A percentile compares a stretch with the other conserved stretches of the same genome.
Evolutionary conservation across 2,797 vertebrate genomes (phyloP).

Genomic region (Alosa sapidissima): DNA sequence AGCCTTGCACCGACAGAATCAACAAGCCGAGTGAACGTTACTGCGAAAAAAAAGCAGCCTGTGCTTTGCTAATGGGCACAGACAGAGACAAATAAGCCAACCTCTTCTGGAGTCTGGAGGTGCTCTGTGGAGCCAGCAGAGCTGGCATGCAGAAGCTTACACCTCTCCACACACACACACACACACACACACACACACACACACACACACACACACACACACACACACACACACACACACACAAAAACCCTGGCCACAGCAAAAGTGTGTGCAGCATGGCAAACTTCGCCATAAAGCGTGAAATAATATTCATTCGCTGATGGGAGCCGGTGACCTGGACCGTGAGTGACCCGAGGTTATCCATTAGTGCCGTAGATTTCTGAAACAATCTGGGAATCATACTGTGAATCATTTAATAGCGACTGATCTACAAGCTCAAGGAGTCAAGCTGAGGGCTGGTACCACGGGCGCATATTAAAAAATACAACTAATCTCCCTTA

Average conservation of each 20-base stretch:
- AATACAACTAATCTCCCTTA: conserved; percentile 14
- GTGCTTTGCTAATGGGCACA: neutral
- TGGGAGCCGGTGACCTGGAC: conserved; percentile 13
- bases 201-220: conserved; percentile 13
- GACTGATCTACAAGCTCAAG: conserved; percentile 20
- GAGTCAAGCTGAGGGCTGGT: conserved; percentile 4
- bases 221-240: neutral
- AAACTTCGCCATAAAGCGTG: neutral
- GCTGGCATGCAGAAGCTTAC: conserved; percentile 25
- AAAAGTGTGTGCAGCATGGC: neutral
- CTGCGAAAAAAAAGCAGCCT: neutral
- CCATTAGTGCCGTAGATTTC: conserved; percentile 21
- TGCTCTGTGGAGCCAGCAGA: neutral
- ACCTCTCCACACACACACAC: conserved; percentile 12
- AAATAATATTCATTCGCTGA: conserved; percentile 18
- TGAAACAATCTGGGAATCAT: neutral
- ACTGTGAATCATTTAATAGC: conserved; percentile 13
- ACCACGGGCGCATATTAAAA: neutral
- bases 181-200: conserved; percentile 20
- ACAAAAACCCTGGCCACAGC: neutral
- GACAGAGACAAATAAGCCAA: neutral
- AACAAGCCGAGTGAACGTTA: conserved; percentile 61
- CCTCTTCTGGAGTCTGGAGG: neutral
- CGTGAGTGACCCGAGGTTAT: conserved; percentile 11
- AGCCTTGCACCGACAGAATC: conserved; percentile 52